phyloP scores from a whole-genome alignment of 2,888 invertebrate species.

The Lasioglossum marginatum region DNA sequence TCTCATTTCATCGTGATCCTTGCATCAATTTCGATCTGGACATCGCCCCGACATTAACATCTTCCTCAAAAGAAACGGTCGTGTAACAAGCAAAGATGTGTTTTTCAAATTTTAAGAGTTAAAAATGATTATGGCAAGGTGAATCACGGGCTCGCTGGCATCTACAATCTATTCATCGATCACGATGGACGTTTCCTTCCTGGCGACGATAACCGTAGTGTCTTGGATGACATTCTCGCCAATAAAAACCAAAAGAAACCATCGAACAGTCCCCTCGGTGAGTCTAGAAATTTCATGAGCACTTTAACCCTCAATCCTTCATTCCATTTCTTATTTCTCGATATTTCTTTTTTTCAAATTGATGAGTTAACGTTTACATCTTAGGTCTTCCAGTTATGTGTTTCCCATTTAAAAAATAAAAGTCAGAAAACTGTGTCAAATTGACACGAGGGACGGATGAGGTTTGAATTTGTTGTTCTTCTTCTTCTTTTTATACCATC shows the following conservation, averaged over 20 bases:
- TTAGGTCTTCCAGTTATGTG: too few species aligned
- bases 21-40: background rate
- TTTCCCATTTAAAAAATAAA: too few species aligned
- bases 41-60: background rate
- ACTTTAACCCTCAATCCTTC: background rate
- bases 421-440: too few species aligned
- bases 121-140: conserved; percentile 8
- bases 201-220: conserved; percentile 52
- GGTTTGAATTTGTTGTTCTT: background rate
- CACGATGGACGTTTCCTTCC: conserved; percentile 28
- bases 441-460: too few species aligned
- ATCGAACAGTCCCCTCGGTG: conserved; percentile 29
- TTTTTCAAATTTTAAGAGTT: conserved; percentile 40
- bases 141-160: conserved; percentile 6
- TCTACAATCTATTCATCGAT: conserved; percentile 32
- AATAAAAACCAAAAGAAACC: conserved; percentile 29
- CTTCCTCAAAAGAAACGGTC: background rate
- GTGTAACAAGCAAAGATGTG: background rate
- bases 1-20: background rate
- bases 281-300: conserved; percentile 26
- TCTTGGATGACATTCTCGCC: conserved; percentile 44
- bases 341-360: too few species aligned
- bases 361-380: too few species aligned
- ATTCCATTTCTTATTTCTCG: too few species aligned
- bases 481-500: background rate